Evolutionary conservation across 2,888 invertebrate genomes (phyloP).

Genomic region (Crematogaster levior): DNA sequence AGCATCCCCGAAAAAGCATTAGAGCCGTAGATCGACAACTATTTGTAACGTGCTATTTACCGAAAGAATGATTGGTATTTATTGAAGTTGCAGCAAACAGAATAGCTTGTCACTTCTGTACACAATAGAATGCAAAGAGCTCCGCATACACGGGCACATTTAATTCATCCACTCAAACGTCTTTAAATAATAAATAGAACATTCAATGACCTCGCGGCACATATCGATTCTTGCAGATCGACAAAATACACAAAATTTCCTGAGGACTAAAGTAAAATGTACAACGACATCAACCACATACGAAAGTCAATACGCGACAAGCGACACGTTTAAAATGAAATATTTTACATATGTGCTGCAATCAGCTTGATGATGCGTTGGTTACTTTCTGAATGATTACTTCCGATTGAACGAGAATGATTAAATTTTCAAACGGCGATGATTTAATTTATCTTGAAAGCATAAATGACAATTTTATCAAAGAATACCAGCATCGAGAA

Average conservation of each 20-base stretch:
- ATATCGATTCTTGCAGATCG: constrained; percentile 4
- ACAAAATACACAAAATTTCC: constrained; percentile 6
- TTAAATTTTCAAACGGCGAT: neutral
- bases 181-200: constrained; percentile 44
- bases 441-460: neutral
- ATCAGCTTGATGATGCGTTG: neutral
- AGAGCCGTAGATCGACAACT: neutral
- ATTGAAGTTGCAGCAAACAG: constrained; percentile 37
- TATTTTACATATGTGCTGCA: constrained; percentile 26
- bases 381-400: neutral
- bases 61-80: constrained; percentile 33
- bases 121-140: constrained; percentile 18
- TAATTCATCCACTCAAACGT: constrained; percentile 37
- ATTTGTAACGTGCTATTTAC: constrained; percentile 22
- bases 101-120: constrained; percentile 21
- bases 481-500: neutral
- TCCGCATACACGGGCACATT: constrained; percentile 21
- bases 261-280: neutral
- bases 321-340: constrained; percentile 21
- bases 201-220: constrained; percentile 40
- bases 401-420: neutral
- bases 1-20: neutral
- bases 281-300: constrained; percentile 13
- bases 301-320: constrained; percentile 5
- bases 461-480: neutral